Conservation (phyloP, 2,797 vertebrate genomes). For the Halcyon badia region DNA sequence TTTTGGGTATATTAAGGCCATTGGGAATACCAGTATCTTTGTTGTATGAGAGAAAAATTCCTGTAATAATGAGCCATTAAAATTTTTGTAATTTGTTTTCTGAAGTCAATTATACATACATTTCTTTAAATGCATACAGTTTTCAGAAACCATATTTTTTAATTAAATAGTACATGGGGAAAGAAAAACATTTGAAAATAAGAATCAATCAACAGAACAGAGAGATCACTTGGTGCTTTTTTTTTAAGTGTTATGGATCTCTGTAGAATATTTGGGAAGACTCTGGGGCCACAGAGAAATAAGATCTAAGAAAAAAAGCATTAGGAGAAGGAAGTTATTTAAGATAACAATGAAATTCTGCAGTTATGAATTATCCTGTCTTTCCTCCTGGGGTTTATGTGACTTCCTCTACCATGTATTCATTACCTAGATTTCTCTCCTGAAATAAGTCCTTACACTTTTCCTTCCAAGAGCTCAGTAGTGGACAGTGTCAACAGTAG, state of each 20-base stretch:
- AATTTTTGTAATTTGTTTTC: not conserved
- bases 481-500: not conserved
- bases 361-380: not conserved
- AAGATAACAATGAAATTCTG: not conserved
- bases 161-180: not conserved
- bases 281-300: not conserved
- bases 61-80: not conserved
- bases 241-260: not conserved
- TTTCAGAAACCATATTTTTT: not conserved
- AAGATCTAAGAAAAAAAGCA: not conserved
- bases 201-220: not conserved
- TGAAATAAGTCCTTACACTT: not conserved
- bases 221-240: not conserved
- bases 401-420: not conserved
- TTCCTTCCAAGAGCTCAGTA: not conserved
- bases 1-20: not conserved
- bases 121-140: not conserved
- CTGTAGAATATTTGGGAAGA: not conserved
- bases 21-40: not conserved
- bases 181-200: not conserved
- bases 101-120: not conserved
- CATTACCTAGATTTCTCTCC: not conserved
- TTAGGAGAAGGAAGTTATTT: not conserved
- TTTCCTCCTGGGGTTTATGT: not conserved
- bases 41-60: not conserved